A percentile compares a stretch with the other conserved stretches of the same genome.
These are phyloP conservation scores for Macrosiphum euphorbiae DNA, from an alignment of 2,888 invertebrate genomes.

Conservation along the genomic window DNA sequence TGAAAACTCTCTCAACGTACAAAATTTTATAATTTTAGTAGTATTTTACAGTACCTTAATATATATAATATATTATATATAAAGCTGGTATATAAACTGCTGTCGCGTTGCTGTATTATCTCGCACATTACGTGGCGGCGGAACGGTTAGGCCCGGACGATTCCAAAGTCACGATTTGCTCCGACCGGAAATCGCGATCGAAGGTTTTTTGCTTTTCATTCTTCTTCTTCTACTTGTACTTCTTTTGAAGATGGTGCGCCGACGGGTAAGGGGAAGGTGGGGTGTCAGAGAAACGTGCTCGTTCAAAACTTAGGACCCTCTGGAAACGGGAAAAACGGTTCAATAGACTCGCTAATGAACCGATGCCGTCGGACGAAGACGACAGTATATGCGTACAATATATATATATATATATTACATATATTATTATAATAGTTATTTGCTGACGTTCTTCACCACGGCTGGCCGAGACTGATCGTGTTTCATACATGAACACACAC, in stretches of 20 bases:
- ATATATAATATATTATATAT: background rate
- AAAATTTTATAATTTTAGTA: too few relatives aligned
- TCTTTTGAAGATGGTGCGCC: background rate
- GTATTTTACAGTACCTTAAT: too few relatives aligned
- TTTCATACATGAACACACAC: too few relatives aligned
- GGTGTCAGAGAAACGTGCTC: background rate
- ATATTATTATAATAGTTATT: too few relatives aligned
- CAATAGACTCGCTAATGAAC: slow-evolving; percentile 57
- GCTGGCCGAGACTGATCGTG: too few relatives aligned
- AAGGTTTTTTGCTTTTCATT: background rate
- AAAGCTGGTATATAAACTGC: too few relatives aligned
- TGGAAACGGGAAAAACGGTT: slow-evolving; percentile 11
- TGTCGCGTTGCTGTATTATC: slow-evolving; percentile 12
- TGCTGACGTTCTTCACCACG: too few relatives aligned
- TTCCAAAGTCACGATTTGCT: slow-evolving; percentile 30
- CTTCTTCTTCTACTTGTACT: background rate
- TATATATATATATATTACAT: too few relatives aligned
- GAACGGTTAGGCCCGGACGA: slow-evolving; percentile 11
- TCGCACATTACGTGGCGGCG: background rate
- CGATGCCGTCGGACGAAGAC: background rate
- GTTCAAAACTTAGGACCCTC: slow-evolving; percentile 28
- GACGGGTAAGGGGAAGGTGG: background rate
- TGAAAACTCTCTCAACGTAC: too few relatives aligned
- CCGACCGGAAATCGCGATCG: slow-evolving; percentile 50
- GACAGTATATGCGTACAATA: too few relatives aligned